Evolutionary conservation across 2,888 invertebrate species (phyloP), one percentile per base, ranked within the genome.

Genomic region (Dicranocentrus wangi): DNA sequence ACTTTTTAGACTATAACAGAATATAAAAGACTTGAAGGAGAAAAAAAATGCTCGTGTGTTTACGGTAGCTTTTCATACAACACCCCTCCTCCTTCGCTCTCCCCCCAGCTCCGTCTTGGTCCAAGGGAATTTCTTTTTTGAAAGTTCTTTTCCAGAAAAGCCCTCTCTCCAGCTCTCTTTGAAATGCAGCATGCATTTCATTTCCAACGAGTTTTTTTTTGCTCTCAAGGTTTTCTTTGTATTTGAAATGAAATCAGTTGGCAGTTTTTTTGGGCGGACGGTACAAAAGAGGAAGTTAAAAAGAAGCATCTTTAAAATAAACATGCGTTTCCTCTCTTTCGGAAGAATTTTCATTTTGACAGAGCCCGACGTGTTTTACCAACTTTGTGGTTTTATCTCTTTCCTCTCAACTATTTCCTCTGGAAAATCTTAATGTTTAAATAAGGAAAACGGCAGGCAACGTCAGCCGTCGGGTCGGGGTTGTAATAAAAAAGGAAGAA

Each of bases 281-380:
- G 32, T 32, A 32, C 17, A 28, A 42, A 43, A 73, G 61, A 66
- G 68, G 51, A 75, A 69, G 73, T n/a, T 53, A 82, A 73, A 72
- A 77, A 69, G 73, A 73, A 73, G 61, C 71, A 68, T 68, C 55
- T 80, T 72, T 80, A 60, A 72, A 72, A 80, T 72, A 80, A 80
- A 80, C 68, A 72, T 68, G 61, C 71, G 77, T 76, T 83, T 83
- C 73, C 83, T 82, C 78, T 77, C 77, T 71, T 76, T 76, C 60
- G 76, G 69, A 81, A 83, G 81, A 83, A 83, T 83, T 83, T 81
- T 80, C 66, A 80, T 72, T 79, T 79, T 71, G 71, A 66, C 66
- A 70, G 65, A 79, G 72, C 55, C 66, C 53, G 71, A 70, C 78
- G 70, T 82, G 79, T 65, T 70, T 82, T 75, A 75, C 79, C 65